Evolutionary conservation across 2,797 vertebrate species (phyloP), one percentile per base, ranked within the genome.

Genomic region (Trachops cirrhosus): DNA sequence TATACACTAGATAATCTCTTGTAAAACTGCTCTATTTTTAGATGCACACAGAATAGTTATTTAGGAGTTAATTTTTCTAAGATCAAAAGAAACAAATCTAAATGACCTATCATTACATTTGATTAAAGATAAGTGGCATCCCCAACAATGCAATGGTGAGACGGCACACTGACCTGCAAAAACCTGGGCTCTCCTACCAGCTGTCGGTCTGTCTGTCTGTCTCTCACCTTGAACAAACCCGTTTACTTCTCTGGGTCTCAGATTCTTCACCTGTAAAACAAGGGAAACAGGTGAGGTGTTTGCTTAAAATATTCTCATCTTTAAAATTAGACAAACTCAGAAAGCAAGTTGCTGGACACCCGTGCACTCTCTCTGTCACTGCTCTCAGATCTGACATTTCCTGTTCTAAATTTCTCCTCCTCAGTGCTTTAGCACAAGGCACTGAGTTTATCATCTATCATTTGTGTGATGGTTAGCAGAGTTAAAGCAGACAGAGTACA

Each of bases 331-430:
- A 94, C 15, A 70, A 84, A 87, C 52, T 88, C 29, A 77, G 59
- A 89, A 82, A 92, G 44, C 41, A 41, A 90, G 48, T 91, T 46
- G 68, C 85, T 93, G 97, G 90, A 95, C 73, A 85, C 3, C 62
- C 44, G n/a, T 22, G 16, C 34, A 21, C 34, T 82, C 79, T 93
- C 94, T 94, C 75, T 92, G n/a, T 34, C 70, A 79, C 12, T 3
- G 94, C 29, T 67, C 39, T 57, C 82, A 95, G 34, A 78, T 46
- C 71, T 5, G 24, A 12, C 78, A 59, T 84, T 92, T 93, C 87
- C 52, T 75, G 26, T 59, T 32, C 11, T 67, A 41, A 78, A 52
- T 64, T 77, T 77, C n/a, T 88, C 75, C 88, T 88, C 34, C 26
- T 89, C 9, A 1, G 39, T 67, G 64, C 82, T 93, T 87, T 15